Evolutionary conservation across 2,113 vertebrate genomes (phyloP).

Genomic region (Steatornis caripensis): DNA sequence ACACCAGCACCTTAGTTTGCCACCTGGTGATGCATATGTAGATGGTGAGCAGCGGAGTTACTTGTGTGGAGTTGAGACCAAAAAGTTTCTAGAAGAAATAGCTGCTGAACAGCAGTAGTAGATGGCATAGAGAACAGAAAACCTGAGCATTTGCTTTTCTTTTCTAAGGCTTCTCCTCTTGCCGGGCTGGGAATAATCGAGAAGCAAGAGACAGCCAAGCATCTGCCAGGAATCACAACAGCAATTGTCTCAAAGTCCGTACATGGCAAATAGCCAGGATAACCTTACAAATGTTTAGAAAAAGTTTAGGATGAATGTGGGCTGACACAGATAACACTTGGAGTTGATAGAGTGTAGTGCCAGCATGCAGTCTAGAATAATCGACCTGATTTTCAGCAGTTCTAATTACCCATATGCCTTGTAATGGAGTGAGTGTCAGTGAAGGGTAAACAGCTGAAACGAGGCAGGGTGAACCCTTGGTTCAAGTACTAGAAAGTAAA

Average conservation of each 20-base stretch:
- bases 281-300: background rate
- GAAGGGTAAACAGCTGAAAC: background rate
- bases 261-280: background rate
- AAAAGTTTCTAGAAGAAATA: background rate
- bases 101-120: background rate
- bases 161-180: background rate
- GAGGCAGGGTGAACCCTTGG: background rate
- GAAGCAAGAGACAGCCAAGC: background rate
- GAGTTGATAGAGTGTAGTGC: background rate
- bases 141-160: background rate
- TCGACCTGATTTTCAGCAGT: background rate
- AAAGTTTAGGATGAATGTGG: background rate
- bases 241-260: background rate
- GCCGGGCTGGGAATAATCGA: background rate
- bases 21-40: background rate
- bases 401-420: background rate
- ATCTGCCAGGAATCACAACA: background rate
- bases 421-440: background rate
- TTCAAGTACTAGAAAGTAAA: slow-evolving; percentile 17
- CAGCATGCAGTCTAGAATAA: background rate
- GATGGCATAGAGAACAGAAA: background rate
- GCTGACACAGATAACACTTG: background rate
- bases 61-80: background rate
- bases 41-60: background rate
- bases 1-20: background rate